A percentile compares a stretch with the other conserved stretches of the same genome.
Conservation (phyloP, 2,888 invertebrate species). For the Tetragonula carbonaria region DNA sequence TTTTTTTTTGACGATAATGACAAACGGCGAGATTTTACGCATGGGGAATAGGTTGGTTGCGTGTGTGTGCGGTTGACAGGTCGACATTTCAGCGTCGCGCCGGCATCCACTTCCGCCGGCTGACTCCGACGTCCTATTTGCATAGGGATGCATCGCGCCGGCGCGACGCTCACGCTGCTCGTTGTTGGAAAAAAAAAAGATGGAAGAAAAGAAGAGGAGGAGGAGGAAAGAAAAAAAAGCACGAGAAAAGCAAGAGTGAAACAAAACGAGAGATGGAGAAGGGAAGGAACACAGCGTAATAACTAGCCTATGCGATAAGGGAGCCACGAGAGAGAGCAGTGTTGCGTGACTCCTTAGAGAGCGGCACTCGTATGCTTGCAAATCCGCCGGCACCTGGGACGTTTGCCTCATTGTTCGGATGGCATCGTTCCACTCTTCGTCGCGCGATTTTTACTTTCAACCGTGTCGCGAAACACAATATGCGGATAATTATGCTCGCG, state of each 20-base stretch:
- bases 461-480: neutral
- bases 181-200: neutral
- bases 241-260: neutral
- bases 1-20: neutral
- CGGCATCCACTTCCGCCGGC: conserved; percentile 64
- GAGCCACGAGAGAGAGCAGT: conserved; percentile 7
- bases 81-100: conserved; percentile 61
- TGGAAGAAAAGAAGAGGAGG: neutral
- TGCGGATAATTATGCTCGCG: neutral
- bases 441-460: neutral
- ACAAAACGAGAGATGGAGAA: neutral
- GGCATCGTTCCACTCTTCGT: neutral
- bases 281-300: conserved; percentile 44
- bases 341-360: conserved; percentile 46
- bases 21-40: conserved; percentile 17
- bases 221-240: neutral
- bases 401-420: conserved; percentile 28
- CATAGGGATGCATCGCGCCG: conserved; percentile 56
- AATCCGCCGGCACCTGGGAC: conserved; percentile 13
- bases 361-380: conserved; percentile 43
- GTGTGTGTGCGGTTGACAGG: conserved; percentile 66
- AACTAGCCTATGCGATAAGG: conserved; percentile 43
- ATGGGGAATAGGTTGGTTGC: conserved; percentile 36
- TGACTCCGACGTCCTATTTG: conserved; percentile 70
- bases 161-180: conserved; percentile 6